Evolutionary conservation across 2,113 vertebrate genomes (phyloP).

Genomic region (Theropithecus gelada): DNA sequence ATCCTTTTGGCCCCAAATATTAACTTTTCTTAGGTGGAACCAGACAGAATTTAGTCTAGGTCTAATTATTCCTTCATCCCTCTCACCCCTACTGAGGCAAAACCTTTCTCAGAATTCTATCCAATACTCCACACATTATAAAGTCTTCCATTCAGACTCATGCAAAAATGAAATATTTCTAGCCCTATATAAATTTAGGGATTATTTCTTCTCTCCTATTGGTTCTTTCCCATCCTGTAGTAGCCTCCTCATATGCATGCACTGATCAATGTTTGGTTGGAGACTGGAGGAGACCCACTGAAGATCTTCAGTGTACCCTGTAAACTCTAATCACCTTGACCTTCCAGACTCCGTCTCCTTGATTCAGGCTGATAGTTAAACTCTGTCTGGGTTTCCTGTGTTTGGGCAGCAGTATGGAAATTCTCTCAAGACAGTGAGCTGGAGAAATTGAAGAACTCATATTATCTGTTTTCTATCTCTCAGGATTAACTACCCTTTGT

Average conservation of each 20-base stretch:
- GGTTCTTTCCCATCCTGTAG: neutral
- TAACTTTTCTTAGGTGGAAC: neutral
- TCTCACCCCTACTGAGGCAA: neutral
- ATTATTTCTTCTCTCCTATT: neutral
- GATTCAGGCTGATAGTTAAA: neutral
- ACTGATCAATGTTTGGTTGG: neutral
- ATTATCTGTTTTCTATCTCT: neutral
- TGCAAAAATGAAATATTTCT: neutral
- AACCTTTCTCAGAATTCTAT: neutral
- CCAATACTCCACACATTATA: neutral
- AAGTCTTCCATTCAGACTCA: neutral
- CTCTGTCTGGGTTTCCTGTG: neutral
- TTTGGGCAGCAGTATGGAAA: neutral
- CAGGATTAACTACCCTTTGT: neutral
- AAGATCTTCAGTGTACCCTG: neutral
- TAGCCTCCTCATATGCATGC: neutral
- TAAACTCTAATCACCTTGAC: neutral
- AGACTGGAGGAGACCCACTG: neutral
- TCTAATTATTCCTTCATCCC: neutral
- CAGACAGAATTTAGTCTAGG: neutral
- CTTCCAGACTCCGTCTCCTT: neutral
- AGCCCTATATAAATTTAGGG: neutral
- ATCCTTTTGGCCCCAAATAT: neutral
- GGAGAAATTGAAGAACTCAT: neutral
- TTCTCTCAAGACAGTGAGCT: neutral